Evolutionary conservation across 2,113 vertebrate genomes (phyloP), one percentile per base, ranked within the genome.

Genomic region (Alligator mississippiensis): DNA sequence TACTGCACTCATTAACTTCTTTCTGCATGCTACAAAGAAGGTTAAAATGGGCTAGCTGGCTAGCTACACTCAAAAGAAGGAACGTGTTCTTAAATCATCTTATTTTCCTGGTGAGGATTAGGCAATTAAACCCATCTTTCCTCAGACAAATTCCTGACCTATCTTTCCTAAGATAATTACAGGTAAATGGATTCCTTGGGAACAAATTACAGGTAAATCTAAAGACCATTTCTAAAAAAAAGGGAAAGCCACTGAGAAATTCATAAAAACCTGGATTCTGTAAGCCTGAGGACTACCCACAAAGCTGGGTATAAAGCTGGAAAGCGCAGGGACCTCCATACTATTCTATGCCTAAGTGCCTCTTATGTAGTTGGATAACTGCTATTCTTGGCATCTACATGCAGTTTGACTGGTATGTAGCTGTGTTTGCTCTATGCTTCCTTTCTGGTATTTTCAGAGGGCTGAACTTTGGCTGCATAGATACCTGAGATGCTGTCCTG

Each of bases 181-280:
- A 16, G 25, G 17, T 28, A 81, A 12, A 55, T 61, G 1, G 66
- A 30, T 19, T 6, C 18, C n/a, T 78, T 81, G n/a, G 6, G 34
- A 28, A 2, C 57, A n/a, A 89, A 77, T 2, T 17, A 2, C 47
- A 17, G n/a, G 2, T 64, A 59, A 0, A 0, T 62, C 84, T 77
- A 10, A 22, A 18, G 2, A 66, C 47, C 57, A 27, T 14, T 47
- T 47, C 47, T 47, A 9, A 47, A 47, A 47, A 70, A 30, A 70
- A 70, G 24, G n/a, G 27, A 58, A 88, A 94, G 91, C 2, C 0
- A 0, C 5, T 54, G 58, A 79, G 91, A 92, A 82, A 1, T 2
- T 38, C 8, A 10, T 75, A 11, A 8, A 70, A 59, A 47, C 47
- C 13, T 30, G 22, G 12, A 81, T 84, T 79, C 82, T 79, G 17